Conservation (phyloP, 1,140 invertebrate genomes). For the Drosophila ambigua region DNA sequence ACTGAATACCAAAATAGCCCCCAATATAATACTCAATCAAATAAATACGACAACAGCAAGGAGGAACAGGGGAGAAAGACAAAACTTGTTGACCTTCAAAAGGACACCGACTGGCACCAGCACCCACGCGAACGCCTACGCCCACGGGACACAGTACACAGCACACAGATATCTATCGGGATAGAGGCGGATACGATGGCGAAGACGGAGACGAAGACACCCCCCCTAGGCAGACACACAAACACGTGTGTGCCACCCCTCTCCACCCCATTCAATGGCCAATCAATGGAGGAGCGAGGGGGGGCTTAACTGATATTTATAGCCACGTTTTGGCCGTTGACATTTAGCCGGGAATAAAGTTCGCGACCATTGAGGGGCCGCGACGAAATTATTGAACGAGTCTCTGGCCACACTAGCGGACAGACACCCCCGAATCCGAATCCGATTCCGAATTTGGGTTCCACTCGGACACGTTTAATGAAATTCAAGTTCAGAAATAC, state of each 20-base stretch:
- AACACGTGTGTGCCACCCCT: conserved; percentile 38
- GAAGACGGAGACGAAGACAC: not conserved
- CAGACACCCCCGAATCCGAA: conserved; percentile 10
- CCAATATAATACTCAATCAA: conserved; percentile 51
- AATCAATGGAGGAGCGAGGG: conserved; percentile 17
- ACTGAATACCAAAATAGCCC: conserved; percentile 55
- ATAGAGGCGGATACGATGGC: too few species aligned
- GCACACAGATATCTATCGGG: not conserved
- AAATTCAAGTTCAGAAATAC: conserved; percentile 66
- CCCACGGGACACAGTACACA: conserved; percentile 9
- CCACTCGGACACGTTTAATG: conserved; percentile 39
- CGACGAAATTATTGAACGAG: conserved; percentile 34
- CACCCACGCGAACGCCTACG: conserved; percentile 1
- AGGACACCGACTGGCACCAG: conserved; percentile 64
- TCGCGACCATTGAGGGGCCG: conserved; percentile 25
- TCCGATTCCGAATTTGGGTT: conserved; percentile 15
- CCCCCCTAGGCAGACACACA: conserved; percentile 19
- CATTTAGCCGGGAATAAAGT: conserved; percentile 58
- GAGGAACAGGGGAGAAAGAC: conserved; percentile 28
- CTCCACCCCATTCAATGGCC: not conserved
- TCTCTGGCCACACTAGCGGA: conserved; percentile 25
- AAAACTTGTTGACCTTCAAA: conserved; percentile 77
- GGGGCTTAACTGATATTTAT: conserved; percentile 58
- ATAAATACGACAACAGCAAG: conserved; percentile 30
- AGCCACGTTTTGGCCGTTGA: conserved; percentile 72